phyloP scores from a whole-genome alignment of 2,888 invertebrate species.

The Cephus spinipes region DNA sequence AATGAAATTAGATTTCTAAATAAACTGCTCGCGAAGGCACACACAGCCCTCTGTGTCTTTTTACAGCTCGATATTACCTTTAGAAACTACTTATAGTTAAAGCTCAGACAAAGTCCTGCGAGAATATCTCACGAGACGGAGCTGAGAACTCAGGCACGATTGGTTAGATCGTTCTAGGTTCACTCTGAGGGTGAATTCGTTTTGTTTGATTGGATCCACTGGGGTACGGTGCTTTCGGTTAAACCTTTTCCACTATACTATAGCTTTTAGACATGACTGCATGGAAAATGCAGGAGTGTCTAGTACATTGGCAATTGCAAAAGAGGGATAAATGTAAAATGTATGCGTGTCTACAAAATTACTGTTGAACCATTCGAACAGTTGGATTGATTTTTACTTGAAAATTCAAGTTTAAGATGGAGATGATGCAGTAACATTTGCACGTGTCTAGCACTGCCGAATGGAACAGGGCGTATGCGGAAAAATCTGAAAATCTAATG shows the following conservation, averaged over 20 bases:
- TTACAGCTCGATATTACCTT: background rate
- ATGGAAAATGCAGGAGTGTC: background rate
- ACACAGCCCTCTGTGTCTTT: background rate
- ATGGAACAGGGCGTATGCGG: background rate
- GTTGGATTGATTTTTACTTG: background rate
- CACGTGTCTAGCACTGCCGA: background rate
- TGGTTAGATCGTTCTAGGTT: background rate
- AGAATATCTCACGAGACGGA: background rate
- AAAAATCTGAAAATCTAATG: background rate
- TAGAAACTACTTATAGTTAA: background rate
- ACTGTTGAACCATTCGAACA: background rate
- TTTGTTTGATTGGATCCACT: background rate
- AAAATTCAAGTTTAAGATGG: background rate
- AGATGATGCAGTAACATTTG: background rate
- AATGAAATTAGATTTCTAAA: conserved; percentile 37
- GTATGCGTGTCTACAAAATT: background rate
- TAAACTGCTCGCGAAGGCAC: background rate
- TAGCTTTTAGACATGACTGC: background rate
- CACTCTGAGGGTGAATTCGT: background rate
- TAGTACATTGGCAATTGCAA: background rate
- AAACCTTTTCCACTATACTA: background rate
- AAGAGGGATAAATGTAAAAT: background rate
- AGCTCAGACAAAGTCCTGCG: background rate
- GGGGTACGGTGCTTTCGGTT: background rate
- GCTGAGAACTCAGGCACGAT: background rate